Base-by-base conservation (phyloP, 2,797 vertebrate species). In the Distichodus sexfasciatus region DNA sequence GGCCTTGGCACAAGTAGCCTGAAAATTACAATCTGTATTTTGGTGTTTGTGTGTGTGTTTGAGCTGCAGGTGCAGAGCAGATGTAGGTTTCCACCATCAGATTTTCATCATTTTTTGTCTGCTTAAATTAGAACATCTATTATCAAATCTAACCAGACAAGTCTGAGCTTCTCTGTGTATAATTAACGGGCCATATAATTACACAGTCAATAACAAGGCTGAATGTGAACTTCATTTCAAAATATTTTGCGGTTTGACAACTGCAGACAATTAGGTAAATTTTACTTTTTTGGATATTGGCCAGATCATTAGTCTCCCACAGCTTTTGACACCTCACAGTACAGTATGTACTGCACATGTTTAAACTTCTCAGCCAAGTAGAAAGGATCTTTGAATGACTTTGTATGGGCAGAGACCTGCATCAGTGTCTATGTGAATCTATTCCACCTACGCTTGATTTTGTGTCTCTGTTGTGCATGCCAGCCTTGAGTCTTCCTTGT, bases 401-500 rank as follows among this genome's bases (percentile, higher is more conserved):
- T 12, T 26, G 6, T 41, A 19, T 29, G 9, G 19, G 19, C 17
- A 60, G 29, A 38, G 41, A 15, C 14, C 29, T 55, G 41, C 21
- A 43, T 40, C 33, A 41, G 23, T 41, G 36, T 26, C 36, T 40
- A 23, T 50, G 58, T 21, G 43, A 11, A 24, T 43, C 33, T 1
- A 15, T 19, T 35, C 24, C 51, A 41, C 43, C 59, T 43, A 44
- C 29, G n/a, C 65, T 41, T 69, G 61, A 61, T 69, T 69, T 69
- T 35, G 50, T 48, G 33, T 43, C 35, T 64, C 31, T 51, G 46
- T 57, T 64, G 60, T 63, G 41, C 43, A 51, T 7, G 19, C 23
- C 46, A 59, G 46, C 61, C 54, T 75, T 75, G 72, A 75, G 66
- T 57, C 11, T 59, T 23, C 23, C 26, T 47, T 51, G 51, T 14